These are phyloP conservation scores for Plotosus lineatus DNA, from an alignment of 2,113 vertebrate genomes.

Conservation along the genomic window DNA sequence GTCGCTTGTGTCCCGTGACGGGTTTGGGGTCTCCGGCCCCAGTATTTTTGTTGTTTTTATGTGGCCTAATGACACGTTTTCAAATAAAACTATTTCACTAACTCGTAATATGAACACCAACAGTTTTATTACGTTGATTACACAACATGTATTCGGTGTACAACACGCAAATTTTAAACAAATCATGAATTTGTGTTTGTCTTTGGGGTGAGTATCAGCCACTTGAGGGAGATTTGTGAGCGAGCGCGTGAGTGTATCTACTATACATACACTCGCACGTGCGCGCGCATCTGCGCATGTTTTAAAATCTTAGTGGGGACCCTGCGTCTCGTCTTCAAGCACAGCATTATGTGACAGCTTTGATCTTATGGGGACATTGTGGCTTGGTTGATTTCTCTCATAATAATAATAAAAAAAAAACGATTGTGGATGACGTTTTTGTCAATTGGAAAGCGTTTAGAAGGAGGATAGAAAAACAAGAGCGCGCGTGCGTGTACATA, in stretches of 20 bases:
- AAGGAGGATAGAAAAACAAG: neutral
- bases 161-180: neutral
- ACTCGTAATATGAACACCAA: neutral
- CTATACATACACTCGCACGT: neutral
- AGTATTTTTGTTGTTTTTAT: neutral
- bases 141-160: neutral
- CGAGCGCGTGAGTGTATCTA: neutral
- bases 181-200: neutral
- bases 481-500: conserved; percentile 27
- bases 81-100: neutral
- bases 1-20: too few relatives aligned
- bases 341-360: neutral
- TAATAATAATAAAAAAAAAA: neutral
- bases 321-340: neutral
- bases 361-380: neutral
- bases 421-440: too few relatives aligned
- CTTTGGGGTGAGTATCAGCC: neutral
- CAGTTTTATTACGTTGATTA: neutral
- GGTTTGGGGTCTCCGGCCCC: neutral
- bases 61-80: neutral
- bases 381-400: too few relatives aligned
- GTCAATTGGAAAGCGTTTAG: neutral
- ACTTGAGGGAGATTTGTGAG: conserved; percentile 48
- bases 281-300: too few relatives aligned
- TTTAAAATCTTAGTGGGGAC: neutral